phyloP scores from a whole-genome alignment of 2,888 invertebrate genomes.

The Macrophya alboannulata region DNA sequence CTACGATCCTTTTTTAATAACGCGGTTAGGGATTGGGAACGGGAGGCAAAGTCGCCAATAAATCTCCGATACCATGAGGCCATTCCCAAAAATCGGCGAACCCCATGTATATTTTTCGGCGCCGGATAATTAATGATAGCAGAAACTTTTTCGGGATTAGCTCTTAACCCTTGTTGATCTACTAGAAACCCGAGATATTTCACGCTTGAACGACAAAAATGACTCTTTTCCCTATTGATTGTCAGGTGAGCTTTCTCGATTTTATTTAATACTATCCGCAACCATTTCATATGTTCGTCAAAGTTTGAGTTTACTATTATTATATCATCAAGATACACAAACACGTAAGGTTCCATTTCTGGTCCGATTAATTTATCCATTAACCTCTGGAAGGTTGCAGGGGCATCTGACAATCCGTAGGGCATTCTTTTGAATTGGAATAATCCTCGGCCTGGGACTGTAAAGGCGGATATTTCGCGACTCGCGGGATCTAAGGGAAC shows the following conservation, averaged over 20 bases:
- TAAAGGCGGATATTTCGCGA: constrained; percentile 62
- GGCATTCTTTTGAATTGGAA: constrained; percentile 67
- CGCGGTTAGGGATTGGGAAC: constrained; percentile 56
- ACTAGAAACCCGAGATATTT: constrained; percentile 73
- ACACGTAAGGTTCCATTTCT: constrained; percentile 65
- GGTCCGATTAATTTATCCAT: constrained; percentile 68
- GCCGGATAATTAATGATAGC: constrained; percentile 60
- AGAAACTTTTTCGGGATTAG: constrained; percentile 63
- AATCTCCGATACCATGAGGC: constrained; percentile 64
- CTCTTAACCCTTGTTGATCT: constrained; percentile 64
- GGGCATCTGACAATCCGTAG: constrained; percentile 69
- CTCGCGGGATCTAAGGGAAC: constrained; percentile 61
- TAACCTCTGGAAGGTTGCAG: constrained; percentile 69
- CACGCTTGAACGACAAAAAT: constrained; percentile 65
- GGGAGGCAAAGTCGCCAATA: constrained; percentile 54
- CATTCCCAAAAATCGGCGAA: constrained; percentile 65
- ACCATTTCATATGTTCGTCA: constrained; percentile 61
- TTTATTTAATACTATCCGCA: constrained; percentile 59
- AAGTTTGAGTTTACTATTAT: constrained; percentile 70
- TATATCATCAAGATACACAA: constrained; percentile 66
- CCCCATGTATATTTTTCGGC: constrained; percentile 58
- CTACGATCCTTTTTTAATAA: constrained; percentile 57
- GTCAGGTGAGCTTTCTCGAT: constrained; percentile 66
- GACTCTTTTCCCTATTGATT: constrained; percentile 68
- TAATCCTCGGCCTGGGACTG: constrained; percentile 59